A percentile compares a stretch with the other conserved stretches of the same genome.
phyloP scores from a whole-genome alignment of 2,797 vertebrate species.

The Sebastes goodei region DNA sequence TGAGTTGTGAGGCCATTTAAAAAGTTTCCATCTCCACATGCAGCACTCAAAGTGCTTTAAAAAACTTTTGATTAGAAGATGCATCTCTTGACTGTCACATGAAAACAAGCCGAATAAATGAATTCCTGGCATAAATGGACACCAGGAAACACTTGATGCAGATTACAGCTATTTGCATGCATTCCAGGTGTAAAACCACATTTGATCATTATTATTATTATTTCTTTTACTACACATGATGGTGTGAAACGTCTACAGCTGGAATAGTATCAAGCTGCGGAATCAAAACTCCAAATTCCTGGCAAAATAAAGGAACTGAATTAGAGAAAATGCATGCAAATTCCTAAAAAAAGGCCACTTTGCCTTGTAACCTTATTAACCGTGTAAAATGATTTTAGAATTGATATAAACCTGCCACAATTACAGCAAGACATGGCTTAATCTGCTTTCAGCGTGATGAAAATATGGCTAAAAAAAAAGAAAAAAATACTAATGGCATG shows the following conservation, averaged over 20 bases:
- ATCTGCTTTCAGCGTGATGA: background rate
- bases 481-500: background rate
- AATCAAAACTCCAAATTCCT: background rate
- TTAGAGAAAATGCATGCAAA: background rate
- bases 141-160: conserved; percentile 61
- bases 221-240: conserved; percentile 27
- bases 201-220: conserved; percentile 46
- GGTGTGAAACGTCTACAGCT: background rate
- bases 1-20: conserved; percentile 66
- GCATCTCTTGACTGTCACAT: conserved; percentile 56
- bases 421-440: background rate
- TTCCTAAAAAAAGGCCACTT: background rate
- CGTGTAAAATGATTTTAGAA: background rate
- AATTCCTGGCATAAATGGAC: conserved; percentile 55
- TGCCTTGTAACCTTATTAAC: background rate
- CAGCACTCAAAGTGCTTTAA: conserved; percentile 60
- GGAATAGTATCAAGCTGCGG: background rate
- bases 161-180: conserved; percentile 70
- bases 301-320: background rate
- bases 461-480: background rate
- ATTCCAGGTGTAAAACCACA: conserved; percentile 50
- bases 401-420: background rate
- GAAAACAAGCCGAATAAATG: conserved; percentile 68
- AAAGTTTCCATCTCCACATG: conserved; percentile 67
- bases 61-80: conserved; percentile 75